Evolutionary conservation across 2,888 invertebrate genomes (phyloP).

Genomic region (Drosophila lutescens): DNA sequence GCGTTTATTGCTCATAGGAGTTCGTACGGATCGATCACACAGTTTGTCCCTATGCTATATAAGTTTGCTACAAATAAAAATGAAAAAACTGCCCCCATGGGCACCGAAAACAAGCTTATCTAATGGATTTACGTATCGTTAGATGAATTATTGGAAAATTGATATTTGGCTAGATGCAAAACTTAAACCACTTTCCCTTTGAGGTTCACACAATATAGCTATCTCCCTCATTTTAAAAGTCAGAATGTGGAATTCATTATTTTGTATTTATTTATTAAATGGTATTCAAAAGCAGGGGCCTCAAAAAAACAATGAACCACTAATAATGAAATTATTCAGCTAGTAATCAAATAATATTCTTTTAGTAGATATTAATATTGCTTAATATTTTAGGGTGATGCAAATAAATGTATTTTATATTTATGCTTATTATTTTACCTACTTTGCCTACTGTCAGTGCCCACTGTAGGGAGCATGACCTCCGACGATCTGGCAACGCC

Average conservation of each 20-base stretch:
- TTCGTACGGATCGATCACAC: slow-evolving; percentile 26
- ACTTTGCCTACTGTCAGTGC: background rate
- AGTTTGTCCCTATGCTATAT: slow-evolving; percentile 47
- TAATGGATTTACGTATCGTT: background rate
- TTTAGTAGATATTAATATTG: no score
- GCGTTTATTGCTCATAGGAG: slow-evolving; percentile 31
- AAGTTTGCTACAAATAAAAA: slow-evolving; percentile 47
- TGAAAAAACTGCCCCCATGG: slow-evolving; percentile 24
- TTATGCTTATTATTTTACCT: background rate
- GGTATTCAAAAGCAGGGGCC: background rate
- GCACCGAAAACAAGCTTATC: slow-evolving; percentile 7
- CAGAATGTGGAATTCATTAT: background rate
- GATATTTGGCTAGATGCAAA: no score
- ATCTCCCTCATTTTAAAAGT: background rate
- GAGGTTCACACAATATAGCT: background rate
- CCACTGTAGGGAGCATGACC: background rate
- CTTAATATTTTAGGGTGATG: no score
- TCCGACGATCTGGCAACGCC: slow-evolving; percentile 9
- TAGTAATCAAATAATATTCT: no score
- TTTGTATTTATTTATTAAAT: no score
- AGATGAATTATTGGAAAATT: no score
- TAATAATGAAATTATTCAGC: no score
- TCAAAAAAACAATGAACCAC: no score
- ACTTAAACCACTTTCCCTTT: background rate
- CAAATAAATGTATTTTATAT: no score